Evolutionary conservation across 2,888 invertebrate genomes (phyloP).

Genomic region (Pteria penguin): DNA sequence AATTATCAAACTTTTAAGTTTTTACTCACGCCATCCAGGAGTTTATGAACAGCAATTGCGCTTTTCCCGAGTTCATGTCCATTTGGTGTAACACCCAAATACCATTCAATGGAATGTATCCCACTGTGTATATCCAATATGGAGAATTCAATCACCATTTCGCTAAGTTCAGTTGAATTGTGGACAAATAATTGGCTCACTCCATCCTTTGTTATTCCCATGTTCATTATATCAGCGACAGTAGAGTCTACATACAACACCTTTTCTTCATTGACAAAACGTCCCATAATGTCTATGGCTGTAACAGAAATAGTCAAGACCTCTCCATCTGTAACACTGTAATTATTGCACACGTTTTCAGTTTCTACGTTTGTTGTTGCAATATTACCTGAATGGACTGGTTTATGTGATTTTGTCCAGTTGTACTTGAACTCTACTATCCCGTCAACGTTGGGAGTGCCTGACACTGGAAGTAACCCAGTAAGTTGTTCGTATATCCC

Average conservation of each 20-base stretch:
- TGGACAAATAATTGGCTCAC: conserved; percentile 53
- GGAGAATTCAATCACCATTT: conserved; percentile 51
- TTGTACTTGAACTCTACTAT: conserved; percentile 39
- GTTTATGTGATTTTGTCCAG: not conserved
- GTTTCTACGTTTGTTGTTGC: conserved; percentile 48
- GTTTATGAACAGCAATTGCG: not conserved
- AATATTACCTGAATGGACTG: not conserved
- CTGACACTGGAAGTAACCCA: conserved; percentile 47
- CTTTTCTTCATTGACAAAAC: conserved; percentile 40
- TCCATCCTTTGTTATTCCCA: conserved; percentile 51
- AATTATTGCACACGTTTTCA: conserved; percentile 41
- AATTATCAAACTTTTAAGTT: too few species aligned
- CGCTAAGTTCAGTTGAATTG: conserved; percentile 52
- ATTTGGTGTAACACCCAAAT: conserved; percentile 4
- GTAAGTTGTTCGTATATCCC: conserved; percentile 52
- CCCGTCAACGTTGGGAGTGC: conserved; percentile 53
- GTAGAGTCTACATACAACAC: conserved; percentile 52
- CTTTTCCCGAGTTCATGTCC: conserved; percentile 19
- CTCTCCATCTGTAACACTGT: conserved; percentile 50
- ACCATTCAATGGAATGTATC: conserved; percentile 36
- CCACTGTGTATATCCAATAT: conserved; percentile 62
- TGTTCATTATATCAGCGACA: conserved; percentile 50
- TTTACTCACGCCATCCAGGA: too few species aligned
- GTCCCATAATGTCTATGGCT: conserved; percentile 51
- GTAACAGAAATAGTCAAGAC: conserved; percentile 41